These are phyloP conservation scores for Troides oblongomaculatus DNA, from an alignment of 2,888 invertebrate species.

Conservation along the genomic window DNA sequence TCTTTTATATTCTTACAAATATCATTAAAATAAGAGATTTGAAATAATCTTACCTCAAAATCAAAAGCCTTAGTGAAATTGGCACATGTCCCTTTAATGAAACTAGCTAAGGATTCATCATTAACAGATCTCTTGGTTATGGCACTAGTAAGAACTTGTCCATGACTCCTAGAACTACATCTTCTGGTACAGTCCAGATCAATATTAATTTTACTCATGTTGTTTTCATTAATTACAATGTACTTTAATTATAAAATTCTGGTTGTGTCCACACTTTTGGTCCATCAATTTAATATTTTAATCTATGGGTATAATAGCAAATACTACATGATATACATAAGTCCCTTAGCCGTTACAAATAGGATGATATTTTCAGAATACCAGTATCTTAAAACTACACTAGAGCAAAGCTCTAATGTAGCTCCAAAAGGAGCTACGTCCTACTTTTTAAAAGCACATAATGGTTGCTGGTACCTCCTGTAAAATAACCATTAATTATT, in stretches of 20 bases:
- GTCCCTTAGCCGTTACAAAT: slow-evolving; percentile 31
- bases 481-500: slow-evolving; percentile 39
- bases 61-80: slow-evolving; percentile 82
- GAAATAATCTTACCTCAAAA: slow-evolving; percentile 66
- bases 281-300: slow-evolving; percentile 1
- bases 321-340: slow-evolving; percentile 17
- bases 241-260: neutral
- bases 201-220: slow-evolving; percentile 63
- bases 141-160: slow-evolving; percentile 81
- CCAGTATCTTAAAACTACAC: slow-evolving; percentile 40
- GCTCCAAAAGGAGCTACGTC: slow-evolving; percentile 60
- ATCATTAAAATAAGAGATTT: neutral
- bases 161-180: slow-evolving; percentile 80
- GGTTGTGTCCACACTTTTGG: slow-evolving; percentile 14
- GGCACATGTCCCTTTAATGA: slow-evolving; percentile 79
- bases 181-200: slow-evolving; percentile 81
- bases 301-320: slow-evolving; percentile 1
- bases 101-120: slow-evolving; percentile 80
- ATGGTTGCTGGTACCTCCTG: slow-evolving; percentile 57
- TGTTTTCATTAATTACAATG: slow-evolving; percentile 5
- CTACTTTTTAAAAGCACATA: slow-evolving; percentile 58
- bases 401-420: slow-evolving; percentile 41
- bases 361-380: slow-evolving; percentile 32
- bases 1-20: neutral
- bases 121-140: slow-evolving; percentile 82